These are phyloP conservation scores for Metridium senile DNA, from an alignment of 92 coral and sea anemone genomes.

Conservation along the genomic window DNA sequence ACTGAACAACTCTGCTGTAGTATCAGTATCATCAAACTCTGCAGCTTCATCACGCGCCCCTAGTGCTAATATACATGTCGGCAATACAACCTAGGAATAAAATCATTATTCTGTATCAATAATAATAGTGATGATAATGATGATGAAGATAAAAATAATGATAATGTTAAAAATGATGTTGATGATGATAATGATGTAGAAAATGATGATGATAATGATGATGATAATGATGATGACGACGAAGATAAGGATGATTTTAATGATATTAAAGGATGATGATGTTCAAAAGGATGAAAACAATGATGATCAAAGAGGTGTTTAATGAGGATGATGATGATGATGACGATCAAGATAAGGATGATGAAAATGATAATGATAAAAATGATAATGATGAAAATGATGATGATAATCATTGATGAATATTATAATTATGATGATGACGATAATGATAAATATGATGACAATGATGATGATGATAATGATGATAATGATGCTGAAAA, in stretches of 20 bases:
- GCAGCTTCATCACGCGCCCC: conserved; percentile 99
- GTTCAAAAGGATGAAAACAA: neutral
- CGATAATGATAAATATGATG: neutral
- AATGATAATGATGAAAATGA: neutral
- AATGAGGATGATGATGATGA: neutral
- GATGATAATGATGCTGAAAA: neutral
- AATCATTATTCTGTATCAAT: neutral
- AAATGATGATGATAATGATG: neutral
- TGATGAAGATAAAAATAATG: neutral
- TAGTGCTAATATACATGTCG: conserved; percentile 76
- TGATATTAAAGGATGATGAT: neutral
- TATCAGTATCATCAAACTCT: conserved; percentile 91
- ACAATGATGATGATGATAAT: neutral
- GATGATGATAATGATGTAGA: neutral
- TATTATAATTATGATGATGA: neutral
- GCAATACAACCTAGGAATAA: conserved; percentile 66
- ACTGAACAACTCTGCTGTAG: conserved; percentile 78
- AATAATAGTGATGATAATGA: neutral
- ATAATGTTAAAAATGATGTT: neutral
- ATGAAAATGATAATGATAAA: neutral
- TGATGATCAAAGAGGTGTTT: neutral
- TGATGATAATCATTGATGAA: neutral
- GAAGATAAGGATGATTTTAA: neutral
- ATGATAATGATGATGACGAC: neutral
- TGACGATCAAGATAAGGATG: neutral